phyloP scores from a whole-genome alignment of 2,113 vertebrate species.

The Lepisosteus osseus region DNA sequence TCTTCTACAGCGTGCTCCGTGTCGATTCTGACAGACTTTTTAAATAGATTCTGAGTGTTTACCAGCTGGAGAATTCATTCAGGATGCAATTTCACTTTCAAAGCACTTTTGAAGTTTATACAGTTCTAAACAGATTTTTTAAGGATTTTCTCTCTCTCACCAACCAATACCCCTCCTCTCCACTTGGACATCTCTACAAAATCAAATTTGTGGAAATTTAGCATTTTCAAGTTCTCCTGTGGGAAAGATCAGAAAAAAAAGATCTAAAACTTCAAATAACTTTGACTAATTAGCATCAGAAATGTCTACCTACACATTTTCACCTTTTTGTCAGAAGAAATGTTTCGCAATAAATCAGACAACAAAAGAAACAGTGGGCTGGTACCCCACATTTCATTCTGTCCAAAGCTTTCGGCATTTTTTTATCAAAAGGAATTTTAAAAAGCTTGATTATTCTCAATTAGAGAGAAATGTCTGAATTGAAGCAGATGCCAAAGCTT shows the following conservation, averaged over 20 bases:
- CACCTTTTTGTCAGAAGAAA: not conserved
- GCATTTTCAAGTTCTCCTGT: not conserved
- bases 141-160: not conserved
- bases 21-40: not conserved
- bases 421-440: too few species aligned
- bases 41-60: conserved; percentile 4
- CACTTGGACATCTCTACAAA: not conserved
- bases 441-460: too few species aligned
- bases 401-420: too few species aligned
- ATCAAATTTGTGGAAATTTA: not conserved
- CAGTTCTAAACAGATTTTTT: not conserved
- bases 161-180: not conserved
- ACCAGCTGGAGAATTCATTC: conserved; percentile 1
- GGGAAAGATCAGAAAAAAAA: not conserved
- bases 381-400: not conserved
- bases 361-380: not conserved
- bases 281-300: conserved; percentile 1
- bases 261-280: not conserved
- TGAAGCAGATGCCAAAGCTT: too few species aligned
- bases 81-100: conserved; percentile 1
- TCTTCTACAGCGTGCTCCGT: not conserved
- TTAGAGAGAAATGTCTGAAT: too few species aligned
- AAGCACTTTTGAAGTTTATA: not conserved
- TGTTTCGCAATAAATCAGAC: not conserved
- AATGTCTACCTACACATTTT: conserved; percentile 3